Conservation (phyloP, 2,888 invertebrate species). For the Aproaerema taeniolella region DNA sequence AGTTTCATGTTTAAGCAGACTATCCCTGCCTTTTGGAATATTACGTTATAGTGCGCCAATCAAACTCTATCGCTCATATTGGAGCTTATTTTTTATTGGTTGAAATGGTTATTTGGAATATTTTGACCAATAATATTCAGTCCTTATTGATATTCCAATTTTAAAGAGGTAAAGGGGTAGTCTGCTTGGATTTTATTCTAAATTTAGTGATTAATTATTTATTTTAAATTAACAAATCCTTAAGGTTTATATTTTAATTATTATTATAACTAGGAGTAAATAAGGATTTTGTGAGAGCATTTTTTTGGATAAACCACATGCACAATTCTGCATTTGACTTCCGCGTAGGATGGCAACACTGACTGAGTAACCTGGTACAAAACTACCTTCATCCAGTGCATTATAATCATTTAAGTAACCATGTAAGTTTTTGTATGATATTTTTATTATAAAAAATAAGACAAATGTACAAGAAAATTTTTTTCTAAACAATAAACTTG, state of each 20-base stretch:
- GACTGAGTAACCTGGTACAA: constrained; percentile 66
- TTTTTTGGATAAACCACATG: constrained; percentile 50
- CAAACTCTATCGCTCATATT: no score
- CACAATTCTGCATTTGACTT: constrained; percentile 63
- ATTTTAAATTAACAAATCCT: constrained; percentile 44
- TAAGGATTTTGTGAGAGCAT: constrained; percentile 46
- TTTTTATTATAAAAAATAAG: constrained; percentile 47
- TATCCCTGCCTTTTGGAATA: no score
- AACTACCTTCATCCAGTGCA: constrained; percentile 66
- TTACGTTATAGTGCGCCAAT: no score
- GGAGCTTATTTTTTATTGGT: no score
- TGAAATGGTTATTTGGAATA: no score
- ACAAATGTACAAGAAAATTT: constrained; percentile 50
- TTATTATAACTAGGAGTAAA: constrained; percentile 25
- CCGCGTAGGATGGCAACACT: constrained; percentile 34
- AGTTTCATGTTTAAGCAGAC: constrained; percentile 21
- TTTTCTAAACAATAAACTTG: constrained; percentile 44
- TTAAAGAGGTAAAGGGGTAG: no score
- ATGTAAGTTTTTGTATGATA: constrained; percentile 64
- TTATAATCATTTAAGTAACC: constrained; percentile 59
- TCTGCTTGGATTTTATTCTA: background rate
- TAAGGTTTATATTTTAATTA: constrained; percentile 28
- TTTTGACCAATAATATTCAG: no score
- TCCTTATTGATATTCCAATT: no score
- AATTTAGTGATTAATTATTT: no score